Base-by-base conservation (phyloP, 1,140 invertebrate species). In the Polypedilum vanderplanki region DNA sequence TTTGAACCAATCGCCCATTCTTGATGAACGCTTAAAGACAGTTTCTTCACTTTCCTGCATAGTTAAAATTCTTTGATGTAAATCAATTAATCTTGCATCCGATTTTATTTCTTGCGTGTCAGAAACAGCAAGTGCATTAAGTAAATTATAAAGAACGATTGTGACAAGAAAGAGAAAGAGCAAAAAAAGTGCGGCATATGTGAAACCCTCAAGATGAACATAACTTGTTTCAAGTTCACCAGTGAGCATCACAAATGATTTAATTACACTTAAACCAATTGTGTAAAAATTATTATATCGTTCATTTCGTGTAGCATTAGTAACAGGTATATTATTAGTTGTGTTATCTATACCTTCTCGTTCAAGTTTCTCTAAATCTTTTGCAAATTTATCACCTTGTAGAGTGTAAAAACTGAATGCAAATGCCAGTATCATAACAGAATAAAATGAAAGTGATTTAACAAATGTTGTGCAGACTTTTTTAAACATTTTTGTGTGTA, bases 241-340 rank as follows among this genome's bases (percentile, higher is more conserved):
- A 0, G 91, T 93, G 20, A 93, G 84, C 92, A 94, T 94, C 0
- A 93, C 89, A 18, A 92, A 88, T 0, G 91, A 93, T 83, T 93
- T 93, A 76, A 93, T 91, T 4, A 93, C 78, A 0, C 91, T 89
- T 18, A 85, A 82, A 9, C 87, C 88, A 4, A 88, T 88, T 81
- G 88, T 85, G 1, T 82, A 81, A 75, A 93, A 92, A 75, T 88
- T 89, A 22, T 85, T 83, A 40, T 87, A 83, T 7, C 81, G 0
- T 79, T 81, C 7, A 87, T 83, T 74, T 86, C 83, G 70, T 85
- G 82, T 75, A 84, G 83, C 4, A 84, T 78, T 0, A 9, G 64
- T 70, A 73, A 74, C 80, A 67, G 78, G 77, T 3, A 70, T 22
- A 4, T n/a, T 3, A 20, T 7, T 18, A 70, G 65, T n/a, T 10